Percentiles rank a stretch among this genome's conserved stretches.
phyloP scores from a whole-genome alignment of 23 tunicate genomes.

The Corella eumyota region DNA sequence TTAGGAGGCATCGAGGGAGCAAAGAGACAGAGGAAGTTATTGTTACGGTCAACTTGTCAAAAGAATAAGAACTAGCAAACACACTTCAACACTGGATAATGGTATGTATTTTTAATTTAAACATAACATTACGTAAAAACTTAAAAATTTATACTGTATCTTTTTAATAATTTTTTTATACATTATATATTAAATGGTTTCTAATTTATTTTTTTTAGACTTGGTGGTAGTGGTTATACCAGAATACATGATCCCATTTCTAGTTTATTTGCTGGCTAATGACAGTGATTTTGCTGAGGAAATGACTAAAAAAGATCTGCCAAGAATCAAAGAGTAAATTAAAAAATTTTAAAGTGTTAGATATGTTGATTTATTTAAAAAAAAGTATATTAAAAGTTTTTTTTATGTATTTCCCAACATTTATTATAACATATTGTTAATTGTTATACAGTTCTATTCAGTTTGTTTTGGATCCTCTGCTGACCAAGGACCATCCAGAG shows the following conservation, averaged over 20 bases:
- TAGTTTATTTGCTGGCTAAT: constrained; percentile 63
- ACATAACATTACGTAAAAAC: too few relatives aligned
- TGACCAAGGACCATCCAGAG: constrained; percentile 74
- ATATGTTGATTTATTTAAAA: not conserved
- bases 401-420: not conserved
- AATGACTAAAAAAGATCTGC: constrained; percentile 42
- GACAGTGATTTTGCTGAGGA: constrained; percentile 77
- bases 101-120: too few relatives aligned
- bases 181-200: too few relatives aligned
- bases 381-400: not conserved
- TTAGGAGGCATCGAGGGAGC: constrained; percentile 68
- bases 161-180: too few relatives aligned
- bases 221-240: too few relatives aligned
- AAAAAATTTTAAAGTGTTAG: too few relatives aligned
- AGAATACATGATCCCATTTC: constrained; percentile 72
- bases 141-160: too few relatives aligned
- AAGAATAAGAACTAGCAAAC: too few relatives aligned
- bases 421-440: too few relatives aligned
- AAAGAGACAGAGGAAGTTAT: constrained; percentile 54
- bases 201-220: too few relatives aligned
- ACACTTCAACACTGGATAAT: too few relatives aligned
- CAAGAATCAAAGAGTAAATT: constrained; percentile 81
- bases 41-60: constrained; percentile 60
- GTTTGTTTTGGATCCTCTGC: constrained; percentile 75
- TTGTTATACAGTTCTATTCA: constrained; percentile 55